Conservation (phyloP, 2,888 invertebrate genomes). For the Meteorus colon region DNA sequence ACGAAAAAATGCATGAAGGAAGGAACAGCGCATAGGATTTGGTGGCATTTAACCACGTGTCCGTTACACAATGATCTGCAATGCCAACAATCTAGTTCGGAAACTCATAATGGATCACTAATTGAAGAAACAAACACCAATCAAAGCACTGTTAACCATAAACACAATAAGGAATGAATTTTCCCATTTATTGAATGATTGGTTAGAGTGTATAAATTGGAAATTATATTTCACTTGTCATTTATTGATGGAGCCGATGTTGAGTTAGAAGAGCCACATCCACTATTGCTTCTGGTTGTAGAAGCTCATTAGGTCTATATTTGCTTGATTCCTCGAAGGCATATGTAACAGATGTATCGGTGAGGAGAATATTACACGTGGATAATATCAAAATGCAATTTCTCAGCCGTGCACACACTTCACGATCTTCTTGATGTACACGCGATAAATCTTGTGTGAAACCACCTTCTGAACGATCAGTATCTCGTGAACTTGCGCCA, state of each 20-base stretch:
- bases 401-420: constrained; percentile 89
- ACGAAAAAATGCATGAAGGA: not conserved
- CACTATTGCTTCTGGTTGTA: constrained; percentile 88
- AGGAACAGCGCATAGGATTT: not conserved
- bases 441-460: constrained; percentile 83
- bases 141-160: not conserved
- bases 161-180: not conserved
- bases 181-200: constrained; percentile 20
- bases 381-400: constrained; percentile 93
- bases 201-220: not conserved
- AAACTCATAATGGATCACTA: not conserved
- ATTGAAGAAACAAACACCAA: not conserved
- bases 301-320: constrained; percentile 84
- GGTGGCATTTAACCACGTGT: constrained; percentile 2
- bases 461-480: constrained; percentile 81
- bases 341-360: constrained; percentile 92
- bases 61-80: not conserved
- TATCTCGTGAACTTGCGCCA: constrained; percentile 80
- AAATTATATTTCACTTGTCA: not conserved
- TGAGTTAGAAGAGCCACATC: constrained; percentile 88
- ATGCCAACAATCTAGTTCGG: not conserved
- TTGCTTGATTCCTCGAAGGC: constrained; percentile 93
- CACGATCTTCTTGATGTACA: constrained; percentile 83
- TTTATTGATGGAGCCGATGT: constrained; percentile 76
- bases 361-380: constrained; percentile 91